phyloP scores from a whole-genome alignment of 2,113 vertebrate species.

The Nanger granti region DNA sequence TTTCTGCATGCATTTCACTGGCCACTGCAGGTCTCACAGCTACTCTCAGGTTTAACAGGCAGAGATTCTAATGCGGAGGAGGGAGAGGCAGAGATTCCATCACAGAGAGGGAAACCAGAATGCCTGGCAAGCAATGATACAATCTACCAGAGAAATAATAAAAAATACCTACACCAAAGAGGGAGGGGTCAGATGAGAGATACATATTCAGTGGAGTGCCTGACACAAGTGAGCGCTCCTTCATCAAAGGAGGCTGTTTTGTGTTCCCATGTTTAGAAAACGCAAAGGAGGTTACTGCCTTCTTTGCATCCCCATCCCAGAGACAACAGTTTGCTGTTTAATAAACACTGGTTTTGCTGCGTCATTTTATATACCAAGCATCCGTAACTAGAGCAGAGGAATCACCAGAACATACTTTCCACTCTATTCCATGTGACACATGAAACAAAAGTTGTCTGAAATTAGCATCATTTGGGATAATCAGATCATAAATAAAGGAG shows the following conservation, averaged over 20 bases:
- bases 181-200: background rate
- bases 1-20: background rate
- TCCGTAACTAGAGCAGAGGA: background rate
- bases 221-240: accelerated
- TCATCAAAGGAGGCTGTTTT: too few relatives aligned
- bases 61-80: background rate
- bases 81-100: background rate
- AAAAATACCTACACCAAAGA: background rate
- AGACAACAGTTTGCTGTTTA: background rate
- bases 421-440: background rate
- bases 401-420: background rate
- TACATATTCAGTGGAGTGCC: too few relatives aligned
- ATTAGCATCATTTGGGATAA: background rate
- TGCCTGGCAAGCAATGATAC: background rate
- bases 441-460: background rate
- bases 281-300: background rate
- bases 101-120: background rate
- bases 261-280: background rate
- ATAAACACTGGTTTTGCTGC: background rate
- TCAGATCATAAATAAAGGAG: background rate
- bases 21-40: background rate
- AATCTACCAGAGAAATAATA: background rate
- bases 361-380: background rate
- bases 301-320: background rate
- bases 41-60: background rate